Conservation (phyloP, 2,888 invertebrate genomes). For the Cheiracanthium punctorium region DNA sequence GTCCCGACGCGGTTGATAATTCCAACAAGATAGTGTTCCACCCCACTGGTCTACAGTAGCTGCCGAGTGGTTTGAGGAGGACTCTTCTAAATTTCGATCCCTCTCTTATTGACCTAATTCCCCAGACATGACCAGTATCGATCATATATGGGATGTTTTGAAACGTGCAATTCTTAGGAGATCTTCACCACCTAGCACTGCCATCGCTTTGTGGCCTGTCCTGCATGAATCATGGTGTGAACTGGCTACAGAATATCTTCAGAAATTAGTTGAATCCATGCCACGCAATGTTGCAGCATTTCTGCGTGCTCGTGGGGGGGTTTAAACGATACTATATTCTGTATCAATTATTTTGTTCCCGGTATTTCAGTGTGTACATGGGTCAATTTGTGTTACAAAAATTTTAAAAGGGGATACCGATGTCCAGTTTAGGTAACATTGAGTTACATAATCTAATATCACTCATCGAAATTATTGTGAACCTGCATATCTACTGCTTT, state of each 20-base stretch:
- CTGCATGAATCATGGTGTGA: neutral
- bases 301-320: no score
- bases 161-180: neutral
- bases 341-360: no score
- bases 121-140: neutral
- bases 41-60: neutral
- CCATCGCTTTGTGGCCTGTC: neutral
- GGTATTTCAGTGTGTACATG: no score
- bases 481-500: no score
- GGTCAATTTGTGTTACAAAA: no score
- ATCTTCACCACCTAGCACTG: neutral
- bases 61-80: neutral
- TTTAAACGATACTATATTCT: no score
- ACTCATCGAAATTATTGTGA: no score
- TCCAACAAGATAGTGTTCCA: neutral
- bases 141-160: neutral
- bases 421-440: no score
- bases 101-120: neutral
- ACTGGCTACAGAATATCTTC: neutral
- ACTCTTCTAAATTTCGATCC: neutral
- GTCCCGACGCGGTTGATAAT: neutral
- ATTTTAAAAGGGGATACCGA: no score
- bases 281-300: no score
- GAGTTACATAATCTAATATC: no score
- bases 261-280: neutral